Conservation (phyloP, 2,113 vertebrate species). For the Lagenorhynchus albirostris region DNA sequence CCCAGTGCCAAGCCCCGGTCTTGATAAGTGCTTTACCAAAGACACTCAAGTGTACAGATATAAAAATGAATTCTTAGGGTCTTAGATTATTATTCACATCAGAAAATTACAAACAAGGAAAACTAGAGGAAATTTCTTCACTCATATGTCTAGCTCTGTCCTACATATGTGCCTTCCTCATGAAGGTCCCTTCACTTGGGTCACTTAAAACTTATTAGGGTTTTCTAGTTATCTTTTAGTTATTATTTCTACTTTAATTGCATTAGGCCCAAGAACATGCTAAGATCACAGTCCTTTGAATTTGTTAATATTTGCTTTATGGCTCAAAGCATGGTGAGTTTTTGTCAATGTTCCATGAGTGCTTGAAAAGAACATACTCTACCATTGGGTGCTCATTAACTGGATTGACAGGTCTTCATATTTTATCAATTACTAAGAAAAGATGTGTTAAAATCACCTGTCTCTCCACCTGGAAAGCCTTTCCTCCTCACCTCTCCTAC, state of each 20-base stretch:
- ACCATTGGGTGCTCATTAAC: neutral
- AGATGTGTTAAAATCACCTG: neutral
- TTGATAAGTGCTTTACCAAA: neutral
- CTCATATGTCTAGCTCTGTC: neutral
- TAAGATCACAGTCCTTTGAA: neutral
- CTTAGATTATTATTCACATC: neutral
- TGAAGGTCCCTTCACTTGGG: neutral
- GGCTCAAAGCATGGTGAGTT: neutral
- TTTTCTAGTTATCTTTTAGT: slow-evolving; percentile 5
- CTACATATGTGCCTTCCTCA: neutral
- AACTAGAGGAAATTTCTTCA: neutral
- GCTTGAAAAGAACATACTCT: neutral
- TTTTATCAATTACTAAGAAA: neutral
- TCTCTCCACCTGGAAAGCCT: neutral
- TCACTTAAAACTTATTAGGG: neutral
- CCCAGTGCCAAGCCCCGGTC: neutral
- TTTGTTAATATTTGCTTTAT: neutral
- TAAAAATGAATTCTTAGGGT: neutral
- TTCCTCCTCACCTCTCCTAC: neutral
- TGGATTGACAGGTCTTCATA: neutral
- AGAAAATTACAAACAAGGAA: neutral
- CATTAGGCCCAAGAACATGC: neutral
- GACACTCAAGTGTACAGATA: neutral
- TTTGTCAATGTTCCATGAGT: neutral
- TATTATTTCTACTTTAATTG: slow-evolving; percentile 11